Evolutionary conservation across 2,888 invertebrate genomes (phyloP).

Genomic region (Drosophila suboccidentalis): DNA sequence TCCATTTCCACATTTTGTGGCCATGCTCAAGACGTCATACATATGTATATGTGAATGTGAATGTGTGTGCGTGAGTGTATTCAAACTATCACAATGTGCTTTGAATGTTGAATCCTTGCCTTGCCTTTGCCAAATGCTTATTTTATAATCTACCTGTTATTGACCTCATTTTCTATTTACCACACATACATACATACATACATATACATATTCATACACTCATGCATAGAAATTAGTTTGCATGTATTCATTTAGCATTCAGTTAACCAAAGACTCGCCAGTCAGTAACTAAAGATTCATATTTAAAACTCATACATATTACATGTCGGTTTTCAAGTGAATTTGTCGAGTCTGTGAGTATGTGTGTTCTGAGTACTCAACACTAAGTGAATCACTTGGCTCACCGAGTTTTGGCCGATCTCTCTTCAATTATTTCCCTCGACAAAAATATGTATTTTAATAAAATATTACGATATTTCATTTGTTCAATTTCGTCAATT

Average conservation of each 20-base stretch:
- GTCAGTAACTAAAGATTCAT: not conserved
- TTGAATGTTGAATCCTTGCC: conserved; percentile 24
- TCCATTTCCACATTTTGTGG: conserved; percentile 41
- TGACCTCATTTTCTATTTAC: conserved; percentile 75
- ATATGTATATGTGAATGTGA: not conserved
- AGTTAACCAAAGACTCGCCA: conserved; percentile 3
- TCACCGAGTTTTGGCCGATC: too few species aligned
- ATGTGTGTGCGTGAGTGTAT: conserved; percentile 1
- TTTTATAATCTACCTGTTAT: conserved; percentile 82
- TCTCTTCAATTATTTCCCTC: too few species aligned
- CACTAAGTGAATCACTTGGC: too few species aligned
- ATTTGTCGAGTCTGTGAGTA: not conserved
- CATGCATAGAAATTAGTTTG: conserved; percentile 50
- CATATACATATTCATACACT: conserved; percentile 23
- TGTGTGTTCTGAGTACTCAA: not conserved
- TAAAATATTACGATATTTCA: not conserved
- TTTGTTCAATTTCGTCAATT: not conserved
- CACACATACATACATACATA: conserved; percentile 17
- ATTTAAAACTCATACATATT: conserved; percentile 8
- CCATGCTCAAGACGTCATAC: conserved; percentile 20
- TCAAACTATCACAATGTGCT: conserved; percentile 35
- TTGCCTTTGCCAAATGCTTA: conserved; percentile 63
- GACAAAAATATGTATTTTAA: too few species aligned
- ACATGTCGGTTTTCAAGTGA: not conserved
- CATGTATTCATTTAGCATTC: conserved; percentile 45